Base-by-base conservation (phyloP, 2,888 invertebrate species). In the Gastrophysa polygoni region DNA sequence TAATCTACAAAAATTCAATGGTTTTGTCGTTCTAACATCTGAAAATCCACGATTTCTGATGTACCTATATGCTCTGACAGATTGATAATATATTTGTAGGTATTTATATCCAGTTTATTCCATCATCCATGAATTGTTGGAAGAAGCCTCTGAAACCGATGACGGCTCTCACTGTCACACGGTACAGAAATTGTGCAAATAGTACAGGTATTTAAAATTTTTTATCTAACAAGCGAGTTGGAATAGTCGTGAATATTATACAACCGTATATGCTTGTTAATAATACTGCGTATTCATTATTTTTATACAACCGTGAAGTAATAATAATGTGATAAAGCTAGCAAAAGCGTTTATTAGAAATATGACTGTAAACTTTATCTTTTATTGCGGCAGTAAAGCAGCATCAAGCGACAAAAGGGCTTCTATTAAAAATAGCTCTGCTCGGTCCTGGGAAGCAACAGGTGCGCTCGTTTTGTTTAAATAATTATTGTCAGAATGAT, bases 311-410 rank as follows among this genome's bases (percentile, higher is more conserved):
- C 59, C 50, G 59, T 63, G 59, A 63, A 63, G 56, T 59, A 63
- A n/a, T 59, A 59, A 59, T 59, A 59, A 38, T 38, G 38, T 51
- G 63, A 63, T 63, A 63, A 63, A 63, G 50, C 59, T 59, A 49
- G 63, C 63, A 59, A 63, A 59, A 59, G 50, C 63, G 50, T 63
- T 63, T 63, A 63, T 63, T 57, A 63, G 59, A 63, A 63, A 63
- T 63, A 59, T 56, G 63, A 63, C 59, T 63, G 59, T 63, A 63
- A 63, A 63, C 59, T 63, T 63, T 63, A 63, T 63, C 63, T 63
- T 63, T 63, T 63, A 63, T 63, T 55, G 50, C 49, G 59, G 56
- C 46, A 49, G 52, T 63, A 63, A 63, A 63, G 47, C 59, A 56
- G 63, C 59, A 63, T 63, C 63, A 59, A 63, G 59, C 63, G 63